A percentile compares a stretch with the other conserved stretches of the same genome.
Evolutionary conservation across 2,113 vertebrate species (phyloP).

Genomic region (Columba janthina): DNA sequence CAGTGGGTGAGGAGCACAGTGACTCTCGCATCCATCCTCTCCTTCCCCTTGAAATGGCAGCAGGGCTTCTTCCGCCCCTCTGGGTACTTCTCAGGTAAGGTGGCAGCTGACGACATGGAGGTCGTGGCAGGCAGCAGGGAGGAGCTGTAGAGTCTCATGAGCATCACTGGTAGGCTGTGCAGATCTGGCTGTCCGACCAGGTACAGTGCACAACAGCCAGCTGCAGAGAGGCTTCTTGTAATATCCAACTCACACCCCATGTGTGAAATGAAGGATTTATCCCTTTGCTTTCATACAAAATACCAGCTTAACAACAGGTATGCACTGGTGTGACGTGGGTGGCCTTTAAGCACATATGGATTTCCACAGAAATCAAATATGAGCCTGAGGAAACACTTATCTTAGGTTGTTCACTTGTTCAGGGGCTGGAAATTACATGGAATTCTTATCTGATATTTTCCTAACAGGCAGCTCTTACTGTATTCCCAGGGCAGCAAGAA

Average conservation of each 20-base stretch:
- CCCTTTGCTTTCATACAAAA: constrained; percentile 32
- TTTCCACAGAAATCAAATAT: constrained; percentile 69
- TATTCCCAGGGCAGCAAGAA: constrained; percentile 56
- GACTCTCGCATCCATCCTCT: not conserved
- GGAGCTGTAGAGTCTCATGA: not conserved
- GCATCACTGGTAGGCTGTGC: not conserved
- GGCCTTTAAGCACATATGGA: constrained; percentile 60
- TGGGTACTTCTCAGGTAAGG: not conserved
- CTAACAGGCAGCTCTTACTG: constrained; percentile 63
- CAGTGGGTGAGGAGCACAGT: not conserved
- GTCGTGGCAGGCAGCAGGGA: not conserved
- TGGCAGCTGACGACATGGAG: not conserved
- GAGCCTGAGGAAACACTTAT: constrained; percentile 72
- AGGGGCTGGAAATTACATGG: constrained; percentile 68
- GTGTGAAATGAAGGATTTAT: constrained; percentile 25
- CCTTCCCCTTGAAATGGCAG: not conserved
- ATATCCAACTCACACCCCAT: not conserved
- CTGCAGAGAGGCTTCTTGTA: not conserved
- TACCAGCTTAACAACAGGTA: constrained; percentile 39
- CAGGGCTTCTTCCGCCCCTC: not conserved
- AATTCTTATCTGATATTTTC: constrained; percentile 75
- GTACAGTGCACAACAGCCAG: not conserved
- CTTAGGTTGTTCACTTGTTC: constrained; percentile 71
- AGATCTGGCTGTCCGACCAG: not conserved
- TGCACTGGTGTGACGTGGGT: constrained; percentile 59